A percentile compares a stretch with the other conserved stretches of the same genome.
phyloP scores from a whole-genome alignment of 2,113 vertebrate genomes.

The Ochotona curzoniae region DNA sequence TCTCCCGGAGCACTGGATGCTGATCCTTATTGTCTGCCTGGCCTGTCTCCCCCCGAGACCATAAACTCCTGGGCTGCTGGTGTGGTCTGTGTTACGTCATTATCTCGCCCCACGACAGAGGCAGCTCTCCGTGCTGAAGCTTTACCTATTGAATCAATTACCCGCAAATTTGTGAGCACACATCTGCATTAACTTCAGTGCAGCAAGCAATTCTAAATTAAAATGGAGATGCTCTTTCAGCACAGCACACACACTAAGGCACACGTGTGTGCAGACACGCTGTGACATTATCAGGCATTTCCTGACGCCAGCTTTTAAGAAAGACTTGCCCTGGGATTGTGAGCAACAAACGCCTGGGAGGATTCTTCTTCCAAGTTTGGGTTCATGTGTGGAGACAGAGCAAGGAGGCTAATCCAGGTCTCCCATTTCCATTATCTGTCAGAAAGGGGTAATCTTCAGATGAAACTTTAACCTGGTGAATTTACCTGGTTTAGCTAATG shows the following conservation, averaged over 20 bases:
- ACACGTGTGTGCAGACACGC: fast-evolving
- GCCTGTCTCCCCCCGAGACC: background rate
- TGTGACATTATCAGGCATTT: background rate
- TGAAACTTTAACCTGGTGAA: slow-evolving; percentile 15
- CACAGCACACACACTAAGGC: background rate
- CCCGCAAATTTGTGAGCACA: background rate
- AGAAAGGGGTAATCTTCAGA: background rate
- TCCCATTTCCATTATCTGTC: background rate
- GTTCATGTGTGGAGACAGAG: background rate
- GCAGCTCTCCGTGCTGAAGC: background rate
- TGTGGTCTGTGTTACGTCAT: background rate
- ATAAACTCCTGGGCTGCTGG: background rate
- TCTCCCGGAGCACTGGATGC: background rate
- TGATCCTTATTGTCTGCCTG: background rate
- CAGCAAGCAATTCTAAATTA: slow-evolving; percentile 38
- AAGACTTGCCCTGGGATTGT: background rate
- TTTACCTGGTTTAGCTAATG: background rate
- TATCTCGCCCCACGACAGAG: background rate
- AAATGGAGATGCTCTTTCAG: background rate
- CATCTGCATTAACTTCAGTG: background rate
- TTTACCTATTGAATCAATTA: slow-evolving; percentile 23
- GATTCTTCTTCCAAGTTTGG: background rate
- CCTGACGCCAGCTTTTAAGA: background rate
- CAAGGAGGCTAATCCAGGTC: background rate
- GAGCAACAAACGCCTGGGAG: background rate